Evolutionary conservation across 2,113 vertebrate species (phyloP).

Genomic region (Lophotis ruficrista): DNA sequence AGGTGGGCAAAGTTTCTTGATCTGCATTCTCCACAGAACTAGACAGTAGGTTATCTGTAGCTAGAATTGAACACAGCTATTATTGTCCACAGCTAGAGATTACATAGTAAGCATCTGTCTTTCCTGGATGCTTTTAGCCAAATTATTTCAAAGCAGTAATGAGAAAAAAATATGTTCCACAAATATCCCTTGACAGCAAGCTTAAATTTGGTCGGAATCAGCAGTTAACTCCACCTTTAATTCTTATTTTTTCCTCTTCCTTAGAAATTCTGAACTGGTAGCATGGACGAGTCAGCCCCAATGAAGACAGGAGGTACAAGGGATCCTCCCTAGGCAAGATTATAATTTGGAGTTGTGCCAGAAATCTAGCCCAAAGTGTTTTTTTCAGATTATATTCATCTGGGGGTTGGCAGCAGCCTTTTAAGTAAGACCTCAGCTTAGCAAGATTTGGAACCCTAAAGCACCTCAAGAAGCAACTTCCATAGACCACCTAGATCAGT

Average conservation of each 20-base stretch:
- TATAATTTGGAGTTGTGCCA: not conserved
- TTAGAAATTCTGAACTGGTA: not conserved
- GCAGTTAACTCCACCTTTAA: not conserved
- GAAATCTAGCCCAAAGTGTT: not conserved
- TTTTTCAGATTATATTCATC: not conserved
- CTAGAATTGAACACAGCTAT: slow-evolving; percentile 63
- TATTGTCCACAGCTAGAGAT: slow-evolving; percentile 47
- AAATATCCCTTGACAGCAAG: not conserved
- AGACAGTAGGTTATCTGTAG: slow-evolving; percentile 77
- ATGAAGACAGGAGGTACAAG: not conserved
- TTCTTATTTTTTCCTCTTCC: not conserved
- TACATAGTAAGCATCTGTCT: not conserved
- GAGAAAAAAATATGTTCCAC: not conserved
- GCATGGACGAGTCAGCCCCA: not conserved
- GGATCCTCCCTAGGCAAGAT: not conserved
- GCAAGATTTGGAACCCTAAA: not conserved
- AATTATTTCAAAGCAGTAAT: not conserved
- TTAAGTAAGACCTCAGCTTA: not conserved
- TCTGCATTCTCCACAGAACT: slow-evolving; percentile 80
- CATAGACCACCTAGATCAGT: not conserved
- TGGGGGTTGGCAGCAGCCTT: not conserved
- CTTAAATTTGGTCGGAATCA: not conserved
- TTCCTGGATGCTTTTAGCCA: not conserved
- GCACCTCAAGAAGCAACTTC: not conserved
- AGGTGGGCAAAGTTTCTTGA: slow-evolving; percentile 79